Percentiles rank a stretch among this genome's conserved stretches.
phyloP scores from a whole-genome alignment of 2,797 vertebrate species.

The Lepus townsendii region DNA sequence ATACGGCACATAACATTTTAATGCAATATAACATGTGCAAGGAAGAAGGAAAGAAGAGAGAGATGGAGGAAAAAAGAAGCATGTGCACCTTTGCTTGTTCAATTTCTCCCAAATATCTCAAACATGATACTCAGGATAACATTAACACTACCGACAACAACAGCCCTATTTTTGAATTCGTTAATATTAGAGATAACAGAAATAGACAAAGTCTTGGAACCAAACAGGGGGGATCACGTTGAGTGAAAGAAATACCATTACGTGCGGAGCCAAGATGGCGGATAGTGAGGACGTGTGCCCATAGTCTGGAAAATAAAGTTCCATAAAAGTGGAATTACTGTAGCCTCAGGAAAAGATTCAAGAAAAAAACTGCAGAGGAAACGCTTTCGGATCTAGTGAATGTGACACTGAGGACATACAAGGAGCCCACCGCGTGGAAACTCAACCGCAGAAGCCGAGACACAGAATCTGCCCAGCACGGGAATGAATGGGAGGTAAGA shows the following conservation, averaged over 20 bases:
- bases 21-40: neutral
- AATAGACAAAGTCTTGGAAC: neutral
- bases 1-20: neutral
- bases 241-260: conserved; percentile 13
- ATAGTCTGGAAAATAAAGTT: too few relatives aligned
- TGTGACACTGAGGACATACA: too few relatives aligned
- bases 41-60: neutral
- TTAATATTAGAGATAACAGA: neutral
- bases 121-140: conserved; percentile 14
- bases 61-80: neutral
- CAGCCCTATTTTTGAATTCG: neutral
- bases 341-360: too few relatives aligned
- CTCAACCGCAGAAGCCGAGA: too few relatives aligned
- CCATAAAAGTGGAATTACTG: too few relatives aligned
- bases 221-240: neutral
- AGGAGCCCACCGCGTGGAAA: too few relatives aligned
- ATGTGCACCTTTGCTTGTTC: neutral
- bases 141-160: neutral
- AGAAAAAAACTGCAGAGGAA: too few relatives aligned
- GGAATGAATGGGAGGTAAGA: too few relatives aligned
- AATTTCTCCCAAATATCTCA: conserved; percentile 33
- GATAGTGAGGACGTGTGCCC: too few relatives aligned
- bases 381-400: too few relatives aligned
- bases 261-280: neutral
- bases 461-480: too few relatives aligned